Evolutionary conservation across 1,140 invertebrate genomes (phyloP).

Genomic region (Anoplophora glabripennis): DNA sequence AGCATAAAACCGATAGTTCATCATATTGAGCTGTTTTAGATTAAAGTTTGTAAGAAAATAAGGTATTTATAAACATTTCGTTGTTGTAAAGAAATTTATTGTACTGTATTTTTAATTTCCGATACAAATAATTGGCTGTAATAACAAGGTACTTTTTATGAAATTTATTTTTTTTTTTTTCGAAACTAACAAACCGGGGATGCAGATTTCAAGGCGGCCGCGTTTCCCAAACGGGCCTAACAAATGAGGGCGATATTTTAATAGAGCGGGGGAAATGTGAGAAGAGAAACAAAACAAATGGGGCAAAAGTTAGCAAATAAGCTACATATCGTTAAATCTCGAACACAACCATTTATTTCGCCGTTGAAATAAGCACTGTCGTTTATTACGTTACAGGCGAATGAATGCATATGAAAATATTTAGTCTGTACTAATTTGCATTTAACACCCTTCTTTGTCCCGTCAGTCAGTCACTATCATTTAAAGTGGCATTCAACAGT

Average conservation of each 20-base stretch:
- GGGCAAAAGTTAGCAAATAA: constrained; percentile 3
- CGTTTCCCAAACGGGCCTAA: neutral
- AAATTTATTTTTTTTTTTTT: too few relatives aligned
- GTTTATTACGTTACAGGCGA: neutral
- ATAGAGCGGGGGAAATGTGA: neutral
- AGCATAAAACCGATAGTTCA: too few relatives aligned
- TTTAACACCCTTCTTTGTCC: constrained; percentile 7
- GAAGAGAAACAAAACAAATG: neutral
- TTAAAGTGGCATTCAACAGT: constrained; percentile 1
- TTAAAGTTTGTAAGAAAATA: too few relatives aligned
- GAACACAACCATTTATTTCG: constrained; percentile 7
- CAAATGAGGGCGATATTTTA: constrained; percentile 5
- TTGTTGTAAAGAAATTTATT: too few relatives aligned
- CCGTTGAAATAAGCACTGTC: constrained; percentile 5
- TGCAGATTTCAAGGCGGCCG: too few relatives aligned
- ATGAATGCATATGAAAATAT: constrained; percentile 12
- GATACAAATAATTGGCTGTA: too few relatives aligned
- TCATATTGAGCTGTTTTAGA: too few relatives aligned
- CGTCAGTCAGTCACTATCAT: constrained; percentile 5
- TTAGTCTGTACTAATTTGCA: constrained; percentile 1
- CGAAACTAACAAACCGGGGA: too few relatives aligned
- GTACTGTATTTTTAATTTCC: too few relatives aligned
- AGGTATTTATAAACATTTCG: too few relatives aligned
- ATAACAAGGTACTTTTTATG: too few relatives aligned
- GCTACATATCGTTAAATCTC: constrained; percentile 6